These are phyloP conservation scores for Gobiocypris rarus DNA, from an alignment of 2,113 vertebrate genomes.

Conservation along the genomic window DNA sequence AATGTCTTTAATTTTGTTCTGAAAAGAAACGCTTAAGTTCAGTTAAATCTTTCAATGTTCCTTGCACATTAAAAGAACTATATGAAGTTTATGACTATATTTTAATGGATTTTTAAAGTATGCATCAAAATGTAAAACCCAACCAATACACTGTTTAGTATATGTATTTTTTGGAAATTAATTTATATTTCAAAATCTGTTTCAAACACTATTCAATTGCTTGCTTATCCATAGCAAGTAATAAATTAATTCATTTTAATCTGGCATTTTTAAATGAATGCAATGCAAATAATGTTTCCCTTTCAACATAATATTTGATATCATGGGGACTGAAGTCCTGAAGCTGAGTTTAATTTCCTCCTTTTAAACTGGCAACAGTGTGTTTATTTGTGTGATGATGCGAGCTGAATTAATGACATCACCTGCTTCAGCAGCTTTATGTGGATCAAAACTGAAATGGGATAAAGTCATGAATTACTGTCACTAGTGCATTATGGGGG, in stretches of 20 bases:
- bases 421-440: slow-evolving; percentile 18
- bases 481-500: slow-evolving; percentile 36
- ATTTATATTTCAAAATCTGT: no score
- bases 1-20: no score
- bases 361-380: neutral
- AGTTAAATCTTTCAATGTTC: no score
- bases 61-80: no score
- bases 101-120: neutral
- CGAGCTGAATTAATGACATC: slow-evolving; percentile 47
- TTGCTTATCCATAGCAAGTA: no score
- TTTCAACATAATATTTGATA: neutral
- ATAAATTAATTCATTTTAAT: no score
- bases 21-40: no score
- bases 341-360: neutral
- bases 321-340: neutral
- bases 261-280: no score
- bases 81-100: neutral
- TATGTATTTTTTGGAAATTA: neutral
- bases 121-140: neutral
- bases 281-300: neutral
- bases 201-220: no score
- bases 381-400: slow-evolving; percentile 33
- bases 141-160: neutral
- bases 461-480: slow-evolving; percentile 42
- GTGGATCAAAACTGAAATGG: slow-evolving; percentile 23